A percentile compares a stretch with the other conserved stretches of the same genome.
Conservation (phyloP, 1,140 invertebrate genomes). For the Camponotus pennsylvanicus region DNA sequence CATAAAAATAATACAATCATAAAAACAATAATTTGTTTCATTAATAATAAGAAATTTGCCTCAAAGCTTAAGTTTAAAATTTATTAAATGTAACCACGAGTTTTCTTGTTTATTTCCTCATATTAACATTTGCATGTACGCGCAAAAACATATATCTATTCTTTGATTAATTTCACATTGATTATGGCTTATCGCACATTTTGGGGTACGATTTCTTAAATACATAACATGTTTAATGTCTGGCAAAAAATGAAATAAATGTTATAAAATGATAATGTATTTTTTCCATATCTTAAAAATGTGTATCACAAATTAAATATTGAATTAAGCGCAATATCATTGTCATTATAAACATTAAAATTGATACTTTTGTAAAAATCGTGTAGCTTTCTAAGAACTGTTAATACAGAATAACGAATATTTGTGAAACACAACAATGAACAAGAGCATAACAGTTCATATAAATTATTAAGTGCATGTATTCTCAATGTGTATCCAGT, state of each 20-base stretch:
- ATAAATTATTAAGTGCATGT: not conserved
- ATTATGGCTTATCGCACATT: conserved; percentile 4
- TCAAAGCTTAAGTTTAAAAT: conserved; percentile 18
- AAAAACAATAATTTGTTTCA: conserved; percentile 16
- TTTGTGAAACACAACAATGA: conserved; percentile 29
- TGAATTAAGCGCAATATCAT: not conserved
- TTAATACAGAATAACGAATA: conserved; percentile 17
- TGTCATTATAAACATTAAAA: not conserved
- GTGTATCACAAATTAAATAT: conserved; percentile 5
- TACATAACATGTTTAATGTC: conserved; percentile 23
- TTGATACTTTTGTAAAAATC: not conserved
- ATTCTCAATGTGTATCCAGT: conserved; percentile 1
- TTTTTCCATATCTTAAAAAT: conserved; percentile 1
- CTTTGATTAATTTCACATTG: conserved; percentile 35
- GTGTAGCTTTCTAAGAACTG: not conserved
- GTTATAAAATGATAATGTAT: not conserved
- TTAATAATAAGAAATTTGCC: not conserved
- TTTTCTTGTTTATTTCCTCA: not conserved
- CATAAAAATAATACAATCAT: conserved; percentile 2
- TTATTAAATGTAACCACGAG: conserved; percentile 4
- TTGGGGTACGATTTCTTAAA: conserved; percentile 22
- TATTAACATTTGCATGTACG: not conserved
- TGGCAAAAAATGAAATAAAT: conserved; percentile 11
- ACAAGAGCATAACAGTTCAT: conserved; percentile 32
- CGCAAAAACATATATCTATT: conserved; percentile 13